These are phyloP conservation scores for Loxodonta africana DNA, from an alignment of 2,113 vertebrate species.

Conservation along the genomic window DNA sequence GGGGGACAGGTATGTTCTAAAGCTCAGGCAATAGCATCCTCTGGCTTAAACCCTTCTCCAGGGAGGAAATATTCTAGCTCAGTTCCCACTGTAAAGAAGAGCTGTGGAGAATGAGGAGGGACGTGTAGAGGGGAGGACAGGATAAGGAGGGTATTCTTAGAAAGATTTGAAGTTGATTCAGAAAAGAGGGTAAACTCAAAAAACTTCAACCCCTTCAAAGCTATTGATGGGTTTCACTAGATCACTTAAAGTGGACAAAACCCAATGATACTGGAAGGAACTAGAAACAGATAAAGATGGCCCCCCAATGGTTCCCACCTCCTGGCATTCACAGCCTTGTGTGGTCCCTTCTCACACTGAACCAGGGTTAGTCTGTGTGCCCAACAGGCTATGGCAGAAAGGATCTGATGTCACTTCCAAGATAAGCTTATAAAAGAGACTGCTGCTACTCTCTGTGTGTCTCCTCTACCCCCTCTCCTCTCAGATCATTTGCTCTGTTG, in stretches of 20 bases:
- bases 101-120: neutral
- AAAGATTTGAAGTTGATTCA: conserved; percentile 73
- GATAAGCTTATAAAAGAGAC: neutral
- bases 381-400: neutral
- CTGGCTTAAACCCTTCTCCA: neutral
- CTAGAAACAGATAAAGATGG: neutral
- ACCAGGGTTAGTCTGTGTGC: neutral
- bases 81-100: neutral
- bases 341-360: neutral
- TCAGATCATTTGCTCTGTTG: neutral
- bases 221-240: conserved; percentile 48
- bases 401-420: neutral
- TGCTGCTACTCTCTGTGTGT: neutral
- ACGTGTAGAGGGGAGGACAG: neutral
- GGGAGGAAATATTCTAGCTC: neutral
- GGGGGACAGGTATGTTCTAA: neutral
- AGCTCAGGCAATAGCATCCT: neutral
- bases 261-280: conserved; percentile 50
- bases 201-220: neutral
- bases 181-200: conserved; percentile 61
- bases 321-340: neutral
- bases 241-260: conserved; percentile 67
- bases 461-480: neutral
- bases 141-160: neutral
- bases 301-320: neutral